These are phyloP conservation scores for Euclidia mi DNA, from an alignment of 2,888 invertebrate species.

Conservation along the genomic window DNA sequence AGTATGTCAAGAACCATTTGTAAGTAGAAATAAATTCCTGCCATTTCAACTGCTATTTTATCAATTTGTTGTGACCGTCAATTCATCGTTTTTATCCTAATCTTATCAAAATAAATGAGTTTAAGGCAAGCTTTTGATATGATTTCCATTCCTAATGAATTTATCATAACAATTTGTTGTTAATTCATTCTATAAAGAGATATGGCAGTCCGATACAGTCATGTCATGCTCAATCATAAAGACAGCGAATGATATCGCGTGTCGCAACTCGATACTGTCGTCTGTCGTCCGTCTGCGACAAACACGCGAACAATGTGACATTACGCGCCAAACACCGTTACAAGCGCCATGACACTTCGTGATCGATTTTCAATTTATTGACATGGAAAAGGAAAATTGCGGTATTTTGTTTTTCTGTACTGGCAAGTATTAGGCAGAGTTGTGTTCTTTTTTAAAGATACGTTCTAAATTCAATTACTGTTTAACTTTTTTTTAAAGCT, in stretches of 20 bases:
- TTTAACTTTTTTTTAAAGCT: too few species aligned
- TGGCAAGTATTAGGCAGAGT: too few species aligned
- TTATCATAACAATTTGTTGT: constrained; percentile 11
- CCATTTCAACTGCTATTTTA: too few species aligned
- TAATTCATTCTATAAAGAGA: constrained; percentile 12
- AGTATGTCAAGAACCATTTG: not conserved
- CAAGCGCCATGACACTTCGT: constrained; percentile 21
- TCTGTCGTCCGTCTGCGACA: constrained; percentile 25
- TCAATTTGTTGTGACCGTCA: too few species aligned
- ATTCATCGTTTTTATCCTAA: too few species aligned
- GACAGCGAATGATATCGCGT: constrained; percentile 22
- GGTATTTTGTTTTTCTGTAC: not conserved
- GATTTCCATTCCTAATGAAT: too few species aligned
- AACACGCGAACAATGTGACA: constrained; percentile 28
- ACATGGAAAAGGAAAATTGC: constrained; percentile 1
- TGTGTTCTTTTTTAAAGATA: not conserved
- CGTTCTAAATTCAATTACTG: too few species aligned
- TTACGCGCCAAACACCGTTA: constrained; percentile 25
- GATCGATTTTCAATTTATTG: constrained; percentile 21
- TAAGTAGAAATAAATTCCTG: constrained; percentile 2
- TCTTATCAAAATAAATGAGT: too few species aligned
- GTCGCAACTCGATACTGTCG: constrained; percentile 25
- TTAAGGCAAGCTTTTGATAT: too few species aligned
- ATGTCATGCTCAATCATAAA: constrained; percentile 24
- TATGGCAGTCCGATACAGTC: constrained; percentile 7